Base-by-base conservation (phyloP, 2,797 vertebrate genomes). In the Sarcophilus harrisii region DNA sequence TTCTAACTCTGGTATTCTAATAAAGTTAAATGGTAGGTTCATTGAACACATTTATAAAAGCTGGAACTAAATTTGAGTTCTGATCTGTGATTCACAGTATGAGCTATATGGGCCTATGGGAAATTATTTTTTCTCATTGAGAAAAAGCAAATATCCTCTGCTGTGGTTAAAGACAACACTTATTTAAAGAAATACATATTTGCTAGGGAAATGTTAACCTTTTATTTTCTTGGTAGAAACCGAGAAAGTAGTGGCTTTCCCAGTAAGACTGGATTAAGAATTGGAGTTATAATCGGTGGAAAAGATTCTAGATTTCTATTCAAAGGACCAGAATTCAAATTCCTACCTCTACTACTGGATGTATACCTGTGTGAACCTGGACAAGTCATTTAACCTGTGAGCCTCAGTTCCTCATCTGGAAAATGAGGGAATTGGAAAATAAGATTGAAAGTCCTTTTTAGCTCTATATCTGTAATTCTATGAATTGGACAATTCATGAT, bases 81-180 rank as follows among this genome's bases (percentile, higher is more conserved):
- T 87, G 57, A 54, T 95, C 92, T 49, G 14, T 97, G 97, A 97
- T 95, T 98, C 97, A 98, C 58, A 90, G 45, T 0, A 91, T 90
- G 58, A 91, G 94, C 92, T 60, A 8, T 92, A 96, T 55, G 92
- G 95, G 92, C 32, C 96, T 95, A 90, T 94, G 97, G 96, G 92
- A 97, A 97, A 97, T 97, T 96, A 96, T 96, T 57, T 97, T 96
- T 97, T 97, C 97, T 97, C 96, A 96, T 96, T 97, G 93, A 54
- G 95, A 98, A 95, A 94, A 97, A 94, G 89, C 96, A 97, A 97
- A 97, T 96, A 95, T 81, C 2, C 96, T 97, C 95, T 96, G 92
- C 57, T 97, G 97, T 94, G 97, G 95, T 93, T 97, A 95, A 0
- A 57, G 97, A 97, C 97, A 97, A 95, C 93, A 94, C 96, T 96